Conservation (phyloP, 1,140 invertebrate genomes). For the Lepidurus couesii region DNA sequence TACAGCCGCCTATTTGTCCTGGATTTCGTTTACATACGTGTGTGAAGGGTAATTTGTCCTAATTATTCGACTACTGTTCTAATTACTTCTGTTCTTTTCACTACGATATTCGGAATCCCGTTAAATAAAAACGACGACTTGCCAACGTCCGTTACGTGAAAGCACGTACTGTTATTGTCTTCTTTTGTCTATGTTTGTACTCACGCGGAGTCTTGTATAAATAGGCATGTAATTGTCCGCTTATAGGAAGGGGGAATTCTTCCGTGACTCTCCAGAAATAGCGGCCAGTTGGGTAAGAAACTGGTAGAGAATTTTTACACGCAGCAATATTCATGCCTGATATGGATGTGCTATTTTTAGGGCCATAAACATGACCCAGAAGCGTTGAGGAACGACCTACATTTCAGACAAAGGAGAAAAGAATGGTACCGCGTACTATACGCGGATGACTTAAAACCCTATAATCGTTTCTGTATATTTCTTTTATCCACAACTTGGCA, state of each 20-base stretch:
- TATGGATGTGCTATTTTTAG: neutral
- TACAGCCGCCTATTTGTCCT: too few relatives aligned
- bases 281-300: neutral
- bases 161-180: too few relatives aligned
- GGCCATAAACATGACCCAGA: conserved; percentile 4
- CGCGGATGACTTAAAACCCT: neutral
- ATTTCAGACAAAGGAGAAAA: neutral
- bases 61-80: too few relatives aligned
- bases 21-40: too few relatives aligned
- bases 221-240: too few relatives aligned
- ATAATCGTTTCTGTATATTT: neutral
- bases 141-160: too few relatives aligned
- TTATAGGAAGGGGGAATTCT: neutral
- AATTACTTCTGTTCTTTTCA: too few relatives aligned
- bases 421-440: neutral
- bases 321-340: neutral
- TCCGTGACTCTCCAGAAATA: neutral
- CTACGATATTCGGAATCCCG: too few relatives aligned
- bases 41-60: too few relatives aligned
- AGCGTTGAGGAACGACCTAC: neutral
- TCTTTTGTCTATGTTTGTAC: too few relatives aligned
- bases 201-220: too few relatives aligned
- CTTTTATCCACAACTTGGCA: neutral
- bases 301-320: neutral
- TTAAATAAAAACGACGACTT: too few relatives aligned